Evolutionary conservation across 2,113 vertebrate genomes (phyloP).

Genomic region (Pardalotus punctatus): DNA sequence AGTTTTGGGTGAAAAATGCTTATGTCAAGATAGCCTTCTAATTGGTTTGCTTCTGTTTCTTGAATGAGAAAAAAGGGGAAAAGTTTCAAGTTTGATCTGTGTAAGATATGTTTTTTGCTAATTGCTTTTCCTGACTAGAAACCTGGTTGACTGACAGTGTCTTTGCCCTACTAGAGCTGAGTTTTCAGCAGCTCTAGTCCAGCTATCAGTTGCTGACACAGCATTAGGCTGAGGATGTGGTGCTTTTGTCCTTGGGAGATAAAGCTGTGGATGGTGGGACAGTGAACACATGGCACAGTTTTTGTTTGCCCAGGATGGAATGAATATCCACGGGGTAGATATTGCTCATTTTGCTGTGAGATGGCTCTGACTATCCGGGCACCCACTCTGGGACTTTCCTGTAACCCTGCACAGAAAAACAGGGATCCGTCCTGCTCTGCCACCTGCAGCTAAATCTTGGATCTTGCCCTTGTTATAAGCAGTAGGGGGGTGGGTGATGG

Average conservation of each 20-base stretch:
- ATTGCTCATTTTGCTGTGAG: not conserved
- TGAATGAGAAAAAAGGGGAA: not conserved
- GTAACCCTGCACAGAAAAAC: not conserved
- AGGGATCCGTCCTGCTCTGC: not conserved
- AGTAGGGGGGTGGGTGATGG: not conserved
- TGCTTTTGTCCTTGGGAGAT: not conserved
- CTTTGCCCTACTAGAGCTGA: not conserved
- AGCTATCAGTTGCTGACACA: fast-evolving
- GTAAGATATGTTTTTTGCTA: not conserved
- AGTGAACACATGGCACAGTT: not conserved
- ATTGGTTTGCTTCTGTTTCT: not conserved
- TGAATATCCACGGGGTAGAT: not conserved
- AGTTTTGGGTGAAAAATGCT: not conserved
- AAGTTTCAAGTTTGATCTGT: not conserved
- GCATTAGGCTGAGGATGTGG: not conserved
- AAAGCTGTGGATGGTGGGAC: not conserved
- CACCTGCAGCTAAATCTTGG: not conserved
- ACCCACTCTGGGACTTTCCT: not conserved
- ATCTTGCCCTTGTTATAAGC: not conserved
- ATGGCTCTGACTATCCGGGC: not conserved
- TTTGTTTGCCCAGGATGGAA: not conserved
- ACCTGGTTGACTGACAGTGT: not conserved
- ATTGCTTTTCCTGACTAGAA: not conserved
- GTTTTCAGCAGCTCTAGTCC: not conserved
- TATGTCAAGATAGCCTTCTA: not conserved